A percentile compares a stretch with the other conserved stretches of the same genome.
Evolutionary conservation across 2,797 vertebrate genomes (phyloP).

Genomic region (Acipenser transmontanus): DNA sequence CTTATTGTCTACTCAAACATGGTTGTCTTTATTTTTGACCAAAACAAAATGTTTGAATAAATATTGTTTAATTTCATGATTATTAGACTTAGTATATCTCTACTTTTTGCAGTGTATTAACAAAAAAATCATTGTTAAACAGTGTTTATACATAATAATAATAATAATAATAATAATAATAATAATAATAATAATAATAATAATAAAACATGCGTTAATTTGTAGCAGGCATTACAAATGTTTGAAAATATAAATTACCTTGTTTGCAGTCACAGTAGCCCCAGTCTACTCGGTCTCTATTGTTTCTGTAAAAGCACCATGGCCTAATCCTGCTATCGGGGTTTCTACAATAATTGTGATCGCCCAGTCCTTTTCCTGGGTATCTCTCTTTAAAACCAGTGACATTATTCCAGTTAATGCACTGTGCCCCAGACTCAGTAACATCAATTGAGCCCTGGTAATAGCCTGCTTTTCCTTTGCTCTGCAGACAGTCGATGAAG

Average conservation of each 20-base stretch:
- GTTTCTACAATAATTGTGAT: conserved; percentile 74
- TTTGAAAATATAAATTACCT: conserved; percentile 52
- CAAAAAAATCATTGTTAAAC: too few species aligned
- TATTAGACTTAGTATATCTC: too few species aligned
- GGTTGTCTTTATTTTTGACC: too few species aligned
- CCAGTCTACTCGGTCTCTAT: conserved; percentile 66
- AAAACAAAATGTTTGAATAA: too few species aligned
- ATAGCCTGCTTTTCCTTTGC: conserved; percentile 49
- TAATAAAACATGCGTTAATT: too few species aligned
- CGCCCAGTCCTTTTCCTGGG: conserved; percentile 57
- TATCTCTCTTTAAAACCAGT: conserved; percentile 56
- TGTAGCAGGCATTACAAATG: too few species aligned
- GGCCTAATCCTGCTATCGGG: conserved; percentile 69
- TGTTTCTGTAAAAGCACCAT: conserved; percentile 71
- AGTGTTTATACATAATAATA: too few species aligned
- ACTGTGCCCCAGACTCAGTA: conserved; percentile 65
- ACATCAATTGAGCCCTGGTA: conserved; percentile 66
- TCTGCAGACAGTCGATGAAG: conserved; percentile 54
- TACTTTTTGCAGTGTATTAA: too few species aligned
- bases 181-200: too few species aligned
- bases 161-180: too few species aligned
- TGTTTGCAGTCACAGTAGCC: conserved; percentile 76
- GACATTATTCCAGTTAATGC: conserved; percentile 68
- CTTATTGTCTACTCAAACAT: too few species aligned
- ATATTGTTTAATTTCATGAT: too few species aligned